Evolutionary conservation across 1,140 invertebrate species (phyloP), one percentile per base, ranked within the genome.

Genomic region (Drosophila eugracilis): DNA sequence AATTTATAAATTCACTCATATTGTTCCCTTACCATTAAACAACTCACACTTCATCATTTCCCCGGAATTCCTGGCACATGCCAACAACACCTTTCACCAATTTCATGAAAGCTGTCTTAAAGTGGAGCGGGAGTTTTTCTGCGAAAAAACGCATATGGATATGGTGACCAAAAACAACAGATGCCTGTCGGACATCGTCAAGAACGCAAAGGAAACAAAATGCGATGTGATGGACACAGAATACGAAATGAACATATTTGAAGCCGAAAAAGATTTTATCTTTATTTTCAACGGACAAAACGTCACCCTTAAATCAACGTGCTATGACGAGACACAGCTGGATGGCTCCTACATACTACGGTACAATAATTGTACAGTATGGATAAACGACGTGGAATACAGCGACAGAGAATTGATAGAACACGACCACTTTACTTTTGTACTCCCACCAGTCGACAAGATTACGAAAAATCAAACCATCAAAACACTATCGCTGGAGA

Each of bases 111-210:
- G n/a, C n/a, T n/a, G n/a, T n/a, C n/a, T n/a, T n/a, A n/a, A 57
- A 9, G 41, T 34, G 12, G 41, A 57, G 4, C 39, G 37, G 2
- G 19, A 57, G 39, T 57, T 57, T 26, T 57, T 57, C 53, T 57
- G 37, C 9, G 39, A 57, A 4, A 7, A 4, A 12, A 44, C 4
- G 19, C 41, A 57, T 24, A 21, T 19, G 6, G 53, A 57, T 10
- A 12, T 9, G 28, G 12, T 2, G 32, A 42, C 14, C 2, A 45
- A 55, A 17, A 55, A 44, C 26, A 44, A 21, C 24, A 21, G 3
- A 22, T 55, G 53, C 19, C n/a, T 55, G 19, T 32, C 39, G 19
- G 17, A 55, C 15, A 55, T 57, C 3, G 24, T 45, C 39, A 57
- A 22, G 3, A 42, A 57, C 28, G 17, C 0, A 21, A 57, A 57